Evolutionary conservation across 2,113 vertebrate genomes (phyloP), one percentile per base, ranked within the genome.

Genomic region (Apteryx mantelli): DNA sequence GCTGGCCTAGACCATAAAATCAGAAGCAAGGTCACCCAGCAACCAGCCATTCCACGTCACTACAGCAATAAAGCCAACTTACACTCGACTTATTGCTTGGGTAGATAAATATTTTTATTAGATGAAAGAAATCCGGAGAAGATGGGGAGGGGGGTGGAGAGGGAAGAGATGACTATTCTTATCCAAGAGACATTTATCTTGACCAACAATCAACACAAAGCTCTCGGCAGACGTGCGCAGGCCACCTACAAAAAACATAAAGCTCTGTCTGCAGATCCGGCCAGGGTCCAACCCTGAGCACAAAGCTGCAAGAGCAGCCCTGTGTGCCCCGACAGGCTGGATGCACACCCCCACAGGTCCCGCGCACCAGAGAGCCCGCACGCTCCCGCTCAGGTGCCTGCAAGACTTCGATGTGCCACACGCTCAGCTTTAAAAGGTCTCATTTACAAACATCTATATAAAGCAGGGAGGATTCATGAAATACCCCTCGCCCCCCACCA

Each of bases 21-120:
- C 84, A 92, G 91, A 92, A 77, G 95, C 95, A 97, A 96, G 96
- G 97, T 98, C 97, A 97, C 97, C 93, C 93, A 93, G 97, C 97
- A 98, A 97, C 97, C 82, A 77, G 32, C 89, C 87, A 75, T 79
- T 91, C 93, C 79, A 96, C 89, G 93, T 98, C 97, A 97, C 95
- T 86, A 16, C 71, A 60, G 96, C 61, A 94, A 97, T 98, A 97
- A 98, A 98, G 93, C 92, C 86, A 86, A 94, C 86, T 96, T 95
- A 69, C 87, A 60, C 79, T 92, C 48, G 28, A 44, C 71, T 82
- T 91, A 89, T 53, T 96, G 93, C 96, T 96, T 50, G 53, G 60
- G 50, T 65, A 78, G 75, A 78, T 93, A 97, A 97, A 91, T 90
- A 82, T 84, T 89, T 70, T 91, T 86, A n/a, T 77, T 70, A 65